phyloP scores from a whole-genome alignment of 2,113 vertebrate species.

The Microcebus lehilahytsara region DNA sequence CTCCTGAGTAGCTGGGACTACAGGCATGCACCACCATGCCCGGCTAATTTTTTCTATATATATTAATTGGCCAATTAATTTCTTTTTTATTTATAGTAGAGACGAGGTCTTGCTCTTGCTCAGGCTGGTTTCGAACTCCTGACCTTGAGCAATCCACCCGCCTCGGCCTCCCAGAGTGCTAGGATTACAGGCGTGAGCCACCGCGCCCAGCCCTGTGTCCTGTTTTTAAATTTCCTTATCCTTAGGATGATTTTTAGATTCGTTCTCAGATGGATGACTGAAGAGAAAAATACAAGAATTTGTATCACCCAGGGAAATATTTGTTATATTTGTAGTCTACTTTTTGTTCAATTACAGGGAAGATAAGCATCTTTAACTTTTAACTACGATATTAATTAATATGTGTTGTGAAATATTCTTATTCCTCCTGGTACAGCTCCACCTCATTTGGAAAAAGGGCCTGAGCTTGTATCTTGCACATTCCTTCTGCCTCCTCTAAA shows the following conservation, averaged over 20 bases:
- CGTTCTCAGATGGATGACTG: neutral
- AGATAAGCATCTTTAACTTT: neutral
- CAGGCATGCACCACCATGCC: too few species aligned
- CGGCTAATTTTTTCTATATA: too few species aligned
- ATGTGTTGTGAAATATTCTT: neutral
- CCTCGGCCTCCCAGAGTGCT: too few species aligned
- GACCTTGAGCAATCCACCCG: too few species aligned
- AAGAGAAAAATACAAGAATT: neutral
- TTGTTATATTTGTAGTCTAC: neutral
- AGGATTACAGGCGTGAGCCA: too few species aligned
- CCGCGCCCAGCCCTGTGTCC: neutral
- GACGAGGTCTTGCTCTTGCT: too few species aligned
- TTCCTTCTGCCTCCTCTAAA: neutral
- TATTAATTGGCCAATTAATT: too few species aligned
- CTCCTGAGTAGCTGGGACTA: too few species aligned
- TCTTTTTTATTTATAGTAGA: too few species aligned
- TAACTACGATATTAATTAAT: neutral
- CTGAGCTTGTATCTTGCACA: neutral
- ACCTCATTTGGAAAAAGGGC: neutral
- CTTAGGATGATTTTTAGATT: constrained; percentile 31
- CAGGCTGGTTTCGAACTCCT: too few species aligned
- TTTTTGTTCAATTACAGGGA: neutral
- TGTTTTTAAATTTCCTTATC: neutral
- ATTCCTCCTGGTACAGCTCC: neutral
- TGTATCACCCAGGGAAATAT: neutral